Evolutionary conservation across 2,113 vertebrate species (phyloP), one percentile per base, ranked within the genome.

Genomic region (Microcebus jonahi): DNA sequence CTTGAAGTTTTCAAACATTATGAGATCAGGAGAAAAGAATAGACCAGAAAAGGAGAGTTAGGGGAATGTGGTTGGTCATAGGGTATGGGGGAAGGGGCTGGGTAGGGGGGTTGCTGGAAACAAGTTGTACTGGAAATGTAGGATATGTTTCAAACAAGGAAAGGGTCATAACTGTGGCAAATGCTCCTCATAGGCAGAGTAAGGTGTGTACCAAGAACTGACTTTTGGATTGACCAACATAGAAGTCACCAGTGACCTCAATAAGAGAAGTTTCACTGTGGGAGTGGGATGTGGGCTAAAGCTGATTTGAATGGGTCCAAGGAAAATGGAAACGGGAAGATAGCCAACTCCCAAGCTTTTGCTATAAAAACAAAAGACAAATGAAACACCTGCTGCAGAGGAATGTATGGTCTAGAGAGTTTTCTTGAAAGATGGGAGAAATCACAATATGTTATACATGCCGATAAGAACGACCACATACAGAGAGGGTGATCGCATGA

Each of bases 331-430:
- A 88, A 82, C 31, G 82, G 57, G 73, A 75, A 87, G 48, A 48
- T 10, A 57, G 14, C 70, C 39, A 65, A 20, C 17, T 25, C 23
- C 39, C 48, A 81, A 68, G 57, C 31, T 65, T 88, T 57, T 57
- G 39, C 42, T 61, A 55, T 65, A n/a, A 65, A 84, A 94, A 45
- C 21, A 67, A 76, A 39, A 77, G 31, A n/a, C 15, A 95, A 80
- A 55, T 63, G 70, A 80, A 21, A 34, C 6, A 15, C n/a, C 6
- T 55, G 48, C 17, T 34, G 2, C 36, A 67, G 75, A 48, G 27
- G 3, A 65, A 65, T 65, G 29, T 34, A 27, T 11, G n/a, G 14
- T 86, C 29, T 42, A 84, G 31, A 83, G 14, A 23, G 8, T 57
- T 57, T 31, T 71, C 75, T 48, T 80, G 11, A 87, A 18, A 14